Evolutionary conservation across 2,113 vertebrate species (phyloP).

Genomic region (Prunella himalayana): DNA sequence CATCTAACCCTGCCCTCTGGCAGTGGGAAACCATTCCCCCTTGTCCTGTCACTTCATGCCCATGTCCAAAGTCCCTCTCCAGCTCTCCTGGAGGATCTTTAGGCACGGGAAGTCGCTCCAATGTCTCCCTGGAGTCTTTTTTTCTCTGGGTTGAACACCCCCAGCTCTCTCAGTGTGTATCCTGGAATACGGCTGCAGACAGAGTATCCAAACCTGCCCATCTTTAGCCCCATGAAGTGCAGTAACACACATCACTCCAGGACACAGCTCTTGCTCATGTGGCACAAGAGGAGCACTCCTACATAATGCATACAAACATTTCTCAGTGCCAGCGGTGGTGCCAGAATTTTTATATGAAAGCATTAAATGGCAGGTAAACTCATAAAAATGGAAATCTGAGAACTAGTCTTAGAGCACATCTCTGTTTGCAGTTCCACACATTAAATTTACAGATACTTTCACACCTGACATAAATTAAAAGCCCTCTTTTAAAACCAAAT

Average conservation of each 20-base stretch:
- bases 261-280: background rate
- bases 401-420: background rate
- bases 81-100: background rate
- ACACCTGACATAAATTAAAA: background rate
- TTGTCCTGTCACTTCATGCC: background rate
- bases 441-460: background rate
- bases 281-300: rapidly evolving
- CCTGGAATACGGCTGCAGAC: background rate
- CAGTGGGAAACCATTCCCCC: background rate
- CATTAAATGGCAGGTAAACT: background rate
- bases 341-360: background rate
- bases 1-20: background rate
- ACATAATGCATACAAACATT: rapidly evolving
- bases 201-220: background rate
- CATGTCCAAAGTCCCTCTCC: background rate
- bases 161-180: background rate
- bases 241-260: background rate
- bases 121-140: background rate
- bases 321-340: background rate
- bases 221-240: background rate
- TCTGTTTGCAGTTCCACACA: background rate
- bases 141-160: background rate
- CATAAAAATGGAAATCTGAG: background rate
- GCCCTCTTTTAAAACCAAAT: background rate
- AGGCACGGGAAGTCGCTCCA: background rate